phyloP scores from a whole-genome alignment of 2,888 invertebrate genomes.

The Epirrhoe alternata region DNA sequence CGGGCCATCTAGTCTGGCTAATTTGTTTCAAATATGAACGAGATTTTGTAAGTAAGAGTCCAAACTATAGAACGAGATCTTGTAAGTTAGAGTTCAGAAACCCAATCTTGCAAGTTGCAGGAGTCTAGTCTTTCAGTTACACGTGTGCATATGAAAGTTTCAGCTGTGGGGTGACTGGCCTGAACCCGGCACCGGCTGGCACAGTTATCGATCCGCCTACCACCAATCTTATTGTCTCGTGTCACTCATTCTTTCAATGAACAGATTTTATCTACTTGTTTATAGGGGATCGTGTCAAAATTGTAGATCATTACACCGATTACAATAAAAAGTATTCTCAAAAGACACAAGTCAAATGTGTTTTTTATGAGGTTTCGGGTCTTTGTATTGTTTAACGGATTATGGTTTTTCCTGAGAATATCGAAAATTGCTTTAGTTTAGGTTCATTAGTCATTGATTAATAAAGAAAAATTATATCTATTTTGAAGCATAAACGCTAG shows the following conservation, averaged over 20 bases:
- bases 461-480: not conserved
- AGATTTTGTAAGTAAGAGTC: no score
- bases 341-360: slow-evolving; percentile 8
- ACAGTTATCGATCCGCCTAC: slow-evolving; percentile 68
- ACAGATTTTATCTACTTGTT: slow-evolving; percentile 44
- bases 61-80: no score
- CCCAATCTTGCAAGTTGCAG: not conserved
- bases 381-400: not conserved
- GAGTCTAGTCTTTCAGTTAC: slow-evolving; percentile 7
- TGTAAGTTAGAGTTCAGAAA: no score
- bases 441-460: not conserved
- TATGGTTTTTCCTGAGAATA: not conserved
- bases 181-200: slow-evolving; percentile 66
- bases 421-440: not conserved
- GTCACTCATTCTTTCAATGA: slow-evolving; percentile 64
- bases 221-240: slow-evolving; percentile 61
- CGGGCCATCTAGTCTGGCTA: no score
- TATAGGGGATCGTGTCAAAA: slow-evolving; percentile 38
- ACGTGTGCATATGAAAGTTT: slow-evolving; percentile 54
- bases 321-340: slow-evolving; percentile 2
- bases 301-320: slow-evolving; percentile 26
- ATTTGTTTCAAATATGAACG: no score
- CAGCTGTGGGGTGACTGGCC: slow-evolving; percentile 75
- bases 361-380: slow-evolving; percentile 11
- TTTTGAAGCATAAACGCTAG: not conserved